Conservation (phyloP, 1,140 invertebrate species). For the Cataglyphis hispanica region DNA sequence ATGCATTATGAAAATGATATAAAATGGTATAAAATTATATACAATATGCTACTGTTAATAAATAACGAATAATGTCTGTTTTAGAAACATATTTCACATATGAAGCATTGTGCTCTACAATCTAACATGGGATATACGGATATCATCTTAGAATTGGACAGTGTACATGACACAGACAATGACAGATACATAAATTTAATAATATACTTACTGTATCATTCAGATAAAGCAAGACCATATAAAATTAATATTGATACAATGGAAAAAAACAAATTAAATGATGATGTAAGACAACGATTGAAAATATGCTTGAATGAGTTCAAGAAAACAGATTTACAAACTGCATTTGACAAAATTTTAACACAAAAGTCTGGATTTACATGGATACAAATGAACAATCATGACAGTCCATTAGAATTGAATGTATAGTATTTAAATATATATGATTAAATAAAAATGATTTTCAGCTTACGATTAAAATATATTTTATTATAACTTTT, state of each 20-base stretch:
- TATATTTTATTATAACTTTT: conserved; percentile 17
- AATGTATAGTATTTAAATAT: conserved; percentile 47
- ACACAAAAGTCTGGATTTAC: conserved; percentile 14
- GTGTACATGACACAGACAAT: conserved; percentile 42
- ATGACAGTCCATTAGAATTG: conserved; percentile 35
- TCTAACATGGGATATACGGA: conserved; percentile 54
- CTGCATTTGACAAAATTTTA: conserved; percentile 64
- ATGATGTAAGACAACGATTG: conserved; percentile 12
- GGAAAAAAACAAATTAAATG: neutral
- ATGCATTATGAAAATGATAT: neutral
- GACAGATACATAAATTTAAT: conserved; percentile 51
- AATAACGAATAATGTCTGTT: conserved; percentile 46
- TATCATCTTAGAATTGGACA: conserved; percentile 63
- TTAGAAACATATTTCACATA: conserved; percentile 31
- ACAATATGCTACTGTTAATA: neutral
- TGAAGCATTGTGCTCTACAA: conserved; percentile 60
- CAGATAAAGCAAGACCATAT: conserved; percentile 58
- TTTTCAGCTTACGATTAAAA: conserved; percentile 12
- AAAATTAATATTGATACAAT: conserved; percentile 60
- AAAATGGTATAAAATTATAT: neutral
- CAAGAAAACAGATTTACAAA: conserved; percentile 43
- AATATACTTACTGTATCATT: conserved; percentile 68
- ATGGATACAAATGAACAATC: conserved; percentile 39
- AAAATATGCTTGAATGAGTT: conserved; percentile 59
- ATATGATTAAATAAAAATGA: conserved; percentile 1